Conservation (phyloP, 2,888 invertebrate species). For the Euplagia quadripunctaria region DNA sequence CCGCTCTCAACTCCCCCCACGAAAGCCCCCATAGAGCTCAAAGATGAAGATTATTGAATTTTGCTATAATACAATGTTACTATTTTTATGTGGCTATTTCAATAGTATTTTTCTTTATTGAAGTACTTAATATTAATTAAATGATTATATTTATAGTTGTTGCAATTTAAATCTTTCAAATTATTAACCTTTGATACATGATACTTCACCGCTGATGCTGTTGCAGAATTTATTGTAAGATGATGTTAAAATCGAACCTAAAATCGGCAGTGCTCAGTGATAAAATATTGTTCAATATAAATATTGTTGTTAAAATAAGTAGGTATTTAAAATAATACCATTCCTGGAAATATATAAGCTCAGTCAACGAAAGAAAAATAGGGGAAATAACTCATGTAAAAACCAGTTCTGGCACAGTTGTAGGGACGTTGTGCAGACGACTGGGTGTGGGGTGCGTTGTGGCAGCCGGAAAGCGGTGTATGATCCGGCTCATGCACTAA, state of each 20-base stretch:
- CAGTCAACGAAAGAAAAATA: too few relatives aligned
- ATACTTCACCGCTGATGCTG: neutral
- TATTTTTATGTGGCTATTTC: conserved; percentile 40
- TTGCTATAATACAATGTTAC: conserved; percentile 54
- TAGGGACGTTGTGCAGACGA: too few relatives aligned
- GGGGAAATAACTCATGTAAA: too few relatives aligned
- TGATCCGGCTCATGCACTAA: too few relatives aligned
- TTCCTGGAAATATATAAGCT: too few relatives aligned
- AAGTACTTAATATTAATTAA: conserved; percentile 16
- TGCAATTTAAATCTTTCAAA: neutral
- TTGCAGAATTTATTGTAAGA: neutral
- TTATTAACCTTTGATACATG: neutral
- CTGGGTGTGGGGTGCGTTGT: too few relatives aligned
- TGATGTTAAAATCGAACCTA: neutral
- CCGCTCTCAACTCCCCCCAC: conserved; percentile 32
- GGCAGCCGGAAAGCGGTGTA: too few relatives aligned
- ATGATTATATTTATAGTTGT: conserved; percentile 7
- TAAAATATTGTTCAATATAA: neutral
- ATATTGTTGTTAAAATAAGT: neutral
- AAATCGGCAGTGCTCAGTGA: neutral
- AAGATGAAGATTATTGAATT: conserved; percentile 55
- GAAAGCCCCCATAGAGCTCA: conserved; percentile 42
- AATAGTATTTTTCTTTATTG: conserved; percentile 28
- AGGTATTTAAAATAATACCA: too few relatives aligned
- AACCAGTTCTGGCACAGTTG: too few relatives aligned